These are phyloP conservation scores for Apteryx owenii DNA, from an alignment of 2,113 vertebrate genomes.

Conservation along the genomic window DNA sequence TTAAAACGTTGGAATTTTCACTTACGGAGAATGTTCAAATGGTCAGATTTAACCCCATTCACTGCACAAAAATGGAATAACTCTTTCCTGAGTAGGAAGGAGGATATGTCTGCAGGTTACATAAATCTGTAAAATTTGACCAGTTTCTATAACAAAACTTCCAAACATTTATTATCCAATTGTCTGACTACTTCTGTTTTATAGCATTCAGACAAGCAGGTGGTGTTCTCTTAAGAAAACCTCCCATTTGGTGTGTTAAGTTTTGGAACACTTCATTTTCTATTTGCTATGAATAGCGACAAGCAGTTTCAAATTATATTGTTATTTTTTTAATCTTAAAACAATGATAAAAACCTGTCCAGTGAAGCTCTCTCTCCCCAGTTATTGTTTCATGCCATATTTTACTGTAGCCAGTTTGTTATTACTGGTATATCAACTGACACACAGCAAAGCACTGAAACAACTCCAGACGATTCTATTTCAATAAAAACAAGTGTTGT, in stretches of 20 bases:
- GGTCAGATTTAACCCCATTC: not conserved
- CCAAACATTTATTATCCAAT: too few species aligned
- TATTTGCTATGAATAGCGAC: not conserved
- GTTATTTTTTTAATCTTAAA: not conserved
- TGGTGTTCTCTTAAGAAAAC: not conserved
- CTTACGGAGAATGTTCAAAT: not conserved
- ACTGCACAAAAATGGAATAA: not conserved
- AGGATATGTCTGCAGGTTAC: not conserved
- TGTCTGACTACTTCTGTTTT: not conserved
- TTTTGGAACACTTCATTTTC: not conserved
- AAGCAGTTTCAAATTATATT: not conserved
- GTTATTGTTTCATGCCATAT: not conserved
- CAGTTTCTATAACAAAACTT: not conserved
- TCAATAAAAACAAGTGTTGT: not conserved
- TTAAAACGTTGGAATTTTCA: not conserved
- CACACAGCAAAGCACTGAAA: not conserved
- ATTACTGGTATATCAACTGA: not conserved
- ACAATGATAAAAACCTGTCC: not conserved
- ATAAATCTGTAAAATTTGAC: not conserved
- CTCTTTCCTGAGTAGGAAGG: not conserved
- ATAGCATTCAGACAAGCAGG: not conserved
- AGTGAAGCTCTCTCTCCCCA: not conserved
- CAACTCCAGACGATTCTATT: not conserved
- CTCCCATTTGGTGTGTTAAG: not conserved
- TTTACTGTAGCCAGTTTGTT: not conserved